Evolutionary conservation across 2,888 invertebrate genomes (phyloP), one percentile per base, ranked within the genome.

Genomic region (Rhopalosiphum nymphaeae): DNA sequence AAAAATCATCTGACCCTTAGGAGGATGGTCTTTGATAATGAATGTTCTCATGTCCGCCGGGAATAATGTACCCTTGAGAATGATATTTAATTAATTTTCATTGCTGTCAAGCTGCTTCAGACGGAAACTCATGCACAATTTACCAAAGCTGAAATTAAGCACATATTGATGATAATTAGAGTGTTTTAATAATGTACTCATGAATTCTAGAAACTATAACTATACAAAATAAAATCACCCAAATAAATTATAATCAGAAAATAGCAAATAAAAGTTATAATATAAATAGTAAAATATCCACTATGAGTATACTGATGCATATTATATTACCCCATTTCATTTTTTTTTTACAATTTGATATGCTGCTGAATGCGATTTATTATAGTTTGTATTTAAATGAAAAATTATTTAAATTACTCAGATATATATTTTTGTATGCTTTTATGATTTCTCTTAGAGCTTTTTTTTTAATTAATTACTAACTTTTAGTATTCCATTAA

Each of bases 51-150:
- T 56, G 84, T 56, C 91, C 44, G 21, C 29, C 25, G 29, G 53
- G 53, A 56, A 85, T 85, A 56, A 91, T 91, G 42, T 84, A 56
- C 84, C 85, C 84, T 56, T 25, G 10, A 85, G 56, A 42, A 53
- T 91, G 29, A 84, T 91, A 91, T 56, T 91, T 91, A 85, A 91
- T 91, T 85, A 91, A 91, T 85, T 85, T 42, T 85, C 42, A 56
- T 56, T 56, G 42, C 56, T 29, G 84, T 84, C 42, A n/a, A 44
- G 29, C 44, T 56, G 26, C 42, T 53, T 5, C 1, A 16, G n/a
- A 57, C 16, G 13, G 25, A 36, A 25, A 36, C 53, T 53, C 89
- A 25, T 29, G 26, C 42, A 89, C 29, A 26, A 42, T 42, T 56
- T 42, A 56, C 29, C 42, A 57, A 89, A 26, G 36, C 36, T 26